Conservation (phyloP, 2,113 vertebrate genomes). For the zebrafish (Danio rerio) region DNA sequence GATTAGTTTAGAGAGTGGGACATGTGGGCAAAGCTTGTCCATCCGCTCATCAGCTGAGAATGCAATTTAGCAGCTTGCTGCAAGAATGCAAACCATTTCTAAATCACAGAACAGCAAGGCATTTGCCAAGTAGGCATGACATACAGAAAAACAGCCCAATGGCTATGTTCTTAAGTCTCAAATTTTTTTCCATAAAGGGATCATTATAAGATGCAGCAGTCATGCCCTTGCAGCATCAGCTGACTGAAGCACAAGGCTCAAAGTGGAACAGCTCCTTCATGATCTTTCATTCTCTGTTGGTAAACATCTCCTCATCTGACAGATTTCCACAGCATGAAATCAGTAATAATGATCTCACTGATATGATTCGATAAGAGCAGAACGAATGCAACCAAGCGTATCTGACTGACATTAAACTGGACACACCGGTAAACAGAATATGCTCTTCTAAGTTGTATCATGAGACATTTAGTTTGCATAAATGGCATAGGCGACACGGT, state of each 20-base stretch:
- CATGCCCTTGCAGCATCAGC: conserved; percentile 29
- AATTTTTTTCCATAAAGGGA: conserved; percentile 14
- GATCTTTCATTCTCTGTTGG: not conserved
- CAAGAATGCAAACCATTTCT: conserved; percentile 58
- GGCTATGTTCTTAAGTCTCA: not conserved
- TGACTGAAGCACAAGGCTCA: conserved; percentile 26
- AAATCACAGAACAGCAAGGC: not conserved
- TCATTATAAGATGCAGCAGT: conserved; percentile 21
- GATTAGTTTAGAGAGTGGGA: conserved; percentile 24
- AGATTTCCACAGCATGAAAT: not conserved
- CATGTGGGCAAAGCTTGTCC: conserved; percentile 41
- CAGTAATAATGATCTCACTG: not conserved
- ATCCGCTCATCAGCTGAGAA: conserved; percentile 62
- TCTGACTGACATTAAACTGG: not conserved
- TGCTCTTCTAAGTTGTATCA: not conserved
- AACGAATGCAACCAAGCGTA: not conserved
- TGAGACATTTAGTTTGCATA: not conserved
- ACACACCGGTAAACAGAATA: not conserved
- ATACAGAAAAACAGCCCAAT: not conserved
- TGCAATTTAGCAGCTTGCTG: conserved; percentile 58
- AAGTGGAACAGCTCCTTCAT: conserved; percentile 16
- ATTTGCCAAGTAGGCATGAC: conserved; percentile 26
- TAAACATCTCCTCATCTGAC: not conserved
- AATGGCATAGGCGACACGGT: not conserved
- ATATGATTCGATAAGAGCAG: not conserved